phyloP scores from a whole-genome alignment of 2,797 vertebrate genomes.

The Setipinna tenuifilis region DNA sequence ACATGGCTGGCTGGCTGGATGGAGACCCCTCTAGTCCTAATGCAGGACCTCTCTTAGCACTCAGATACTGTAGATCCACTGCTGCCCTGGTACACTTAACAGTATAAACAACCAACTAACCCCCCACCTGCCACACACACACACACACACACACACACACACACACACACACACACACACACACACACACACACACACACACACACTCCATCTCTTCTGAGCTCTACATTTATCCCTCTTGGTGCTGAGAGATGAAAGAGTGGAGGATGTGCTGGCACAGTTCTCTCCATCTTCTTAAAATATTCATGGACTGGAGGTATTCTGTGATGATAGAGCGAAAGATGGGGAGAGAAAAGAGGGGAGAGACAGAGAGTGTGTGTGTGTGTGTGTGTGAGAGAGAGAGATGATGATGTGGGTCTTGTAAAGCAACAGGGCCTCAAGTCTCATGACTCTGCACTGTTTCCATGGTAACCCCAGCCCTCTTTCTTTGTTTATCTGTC shows the following conservation, averaged over 20 bases:
- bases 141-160: not conserved
- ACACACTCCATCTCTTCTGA: not conserved
- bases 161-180: too few relatives aligned
- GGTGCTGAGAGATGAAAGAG: not conserved
- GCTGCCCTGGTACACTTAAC: constrained; percentile 24
- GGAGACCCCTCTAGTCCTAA: not conserved
- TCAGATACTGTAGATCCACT: constrained; percentile 27
- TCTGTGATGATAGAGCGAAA: not conserved
- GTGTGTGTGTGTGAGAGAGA: not conserved
- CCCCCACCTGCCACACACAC: not conserved
- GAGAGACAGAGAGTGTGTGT: too few relatives aligned
- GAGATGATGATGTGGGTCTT: not conserved
- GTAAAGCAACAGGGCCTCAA: not conserved
- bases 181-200: not conserved
- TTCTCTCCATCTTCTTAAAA: not conserved
- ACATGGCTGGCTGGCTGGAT: not conserved
- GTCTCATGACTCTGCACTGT: not conserved
- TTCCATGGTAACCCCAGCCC: constrained; percentile 7
- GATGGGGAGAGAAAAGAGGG: not conserved
- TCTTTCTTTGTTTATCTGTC: not conserved
- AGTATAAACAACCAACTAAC: not conserved
- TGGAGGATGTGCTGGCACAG: not conserved
- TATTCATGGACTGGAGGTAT: not conserved
- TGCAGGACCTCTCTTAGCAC: not conserved
- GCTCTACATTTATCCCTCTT: constrained; percentile 3